Conservation (phyloP, 2,888 invertebrate genomes). For the Caenorhabditis macrosperma region DNA sequence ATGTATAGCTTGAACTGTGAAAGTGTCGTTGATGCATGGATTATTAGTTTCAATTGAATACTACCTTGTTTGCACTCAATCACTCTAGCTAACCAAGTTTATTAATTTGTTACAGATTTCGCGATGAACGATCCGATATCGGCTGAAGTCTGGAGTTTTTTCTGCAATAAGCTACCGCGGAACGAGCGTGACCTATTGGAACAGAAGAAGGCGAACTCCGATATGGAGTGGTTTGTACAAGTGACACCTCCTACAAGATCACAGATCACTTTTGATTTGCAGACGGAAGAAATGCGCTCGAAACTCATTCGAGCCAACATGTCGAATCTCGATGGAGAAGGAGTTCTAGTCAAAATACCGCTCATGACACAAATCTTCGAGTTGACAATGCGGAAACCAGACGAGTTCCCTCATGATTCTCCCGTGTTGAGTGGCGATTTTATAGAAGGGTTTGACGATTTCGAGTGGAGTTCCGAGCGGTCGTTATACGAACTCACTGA, state of each 20-base stretch:
- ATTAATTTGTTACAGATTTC: not conserved
- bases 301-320: conserved; percentile 17
- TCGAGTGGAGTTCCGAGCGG: conserved; percentile 15
- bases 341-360: conserved; percentile 8
- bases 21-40: too few species aligned
- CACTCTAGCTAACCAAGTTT: too few species aligned
- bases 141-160: conserved; percentile 32
- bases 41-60: too few species aligned
- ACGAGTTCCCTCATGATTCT: conserved; percentile 18
- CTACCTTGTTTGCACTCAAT: too few species aligned
- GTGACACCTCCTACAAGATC: not conserved
- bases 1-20: too few species aligned
- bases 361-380: conserved; percentile 42
- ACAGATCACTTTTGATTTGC: not conserved
- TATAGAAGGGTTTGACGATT: conserved; percentile 28
- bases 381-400: conserved; percentile 9
- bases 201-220: not conserved
- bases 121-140: conserved; percentile 6
- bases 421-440: conserved; percentile 21
- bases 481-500: conserved; percentile 25
- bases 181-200: not conserved
- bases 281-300: conserved; percentile 13
- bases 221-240: conserved; percentile 32
- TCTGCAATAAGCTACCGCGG: conserved; percentile 14
- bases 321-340: not conserved